phyloP scores from a whole-genome alignment of 2,113 vertebrate genomes.

The Monarcha castaneiventris region DNA sequence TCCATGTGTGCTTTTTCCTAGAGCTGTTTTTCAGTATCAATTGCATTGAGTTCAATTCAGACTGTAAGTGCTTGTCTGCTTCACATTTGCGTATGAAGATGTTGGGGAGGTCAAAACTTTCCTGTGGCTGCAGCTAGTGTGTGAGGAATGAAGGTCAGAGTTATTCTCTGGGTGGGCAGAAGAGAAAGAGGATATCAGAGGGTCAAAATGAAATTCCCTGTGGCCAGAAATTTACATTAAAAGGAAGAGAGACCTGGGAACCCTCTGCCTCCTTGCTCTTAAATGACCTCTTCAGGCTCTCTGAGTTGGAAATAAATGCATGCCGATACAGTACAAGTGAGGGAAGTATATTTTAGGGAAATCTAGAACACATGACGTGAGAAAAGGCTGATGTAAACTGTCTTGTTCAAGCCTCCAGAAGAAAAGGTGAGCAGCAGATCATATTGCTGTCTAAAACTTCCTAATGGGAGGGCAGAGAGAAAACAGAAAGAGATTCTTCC shows the following conservation, averaged over 20 bases:
- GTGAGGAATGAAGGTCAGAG: not conserved
- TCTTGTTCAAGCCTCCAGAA: not conserved
- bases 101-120: not conserved
- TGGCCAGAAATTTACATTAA: not conserved
- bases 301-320: not conserved
- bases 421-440: not conserved
- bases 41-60: not conserved
- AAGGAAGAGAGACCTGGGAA: not conserved
- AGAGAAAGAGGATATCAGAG: not conserved
- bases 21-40: not conserved
- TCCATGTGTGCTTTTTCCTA: not conserved
- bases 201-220: not conserved
- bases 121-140: not conserved
- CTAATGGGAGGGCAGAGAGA: not conserved
- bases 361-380: not conserved
- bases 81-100: not conserved
- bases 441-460: not conserved
- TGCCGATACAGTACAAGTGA: accelerated
- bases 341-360: not conserved
- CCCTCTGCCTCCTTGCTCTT: not conserved
- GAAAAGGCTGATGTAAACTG: not conserved
- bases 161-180: not conserved
- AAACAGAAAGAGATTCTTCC: not conserved
- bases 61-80: not conserved
- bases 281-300: not conserved